Evolutionary conservation across 2,888 invertebrate genomes (phyloP), one percentile per base, ranked within the genome.

Genomic region (Neoaliturus tenellus): DNA sequence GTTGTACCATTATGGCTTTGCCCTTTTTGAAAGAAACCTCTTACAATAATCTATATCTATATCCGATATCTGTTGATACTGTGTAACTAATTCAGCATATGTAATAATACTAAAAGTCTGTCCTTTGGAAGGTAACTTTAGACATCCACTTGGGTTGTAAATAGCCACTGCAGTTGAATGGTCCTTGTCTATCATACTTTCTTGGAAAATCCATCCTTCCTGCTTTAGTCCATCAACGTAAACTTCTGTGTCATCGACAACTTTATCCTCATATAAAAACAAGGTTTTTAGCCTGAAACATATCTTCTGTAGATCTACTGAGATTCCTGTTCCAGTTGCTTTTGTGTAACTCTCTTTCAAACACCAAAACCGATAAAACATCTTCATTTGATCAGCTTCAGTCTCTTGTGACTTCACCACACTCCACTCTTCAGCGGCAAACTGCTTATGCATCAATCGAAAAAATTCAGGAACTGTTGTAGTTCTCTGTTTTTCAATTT

Each of bases 291-390:
- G 91, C 80, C 92, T 90, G 90, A 98, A 99, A 90, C 94, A 95
- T 55, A 98, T 93, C 87, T 95, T 93, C 87, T 93, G 92, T 67
- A 99, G 92, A 88, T 96, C 94, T 86, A 95, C 92, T 0, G 95
- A 95, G 81, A 99, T 94, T 39, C 98, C 98, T 31, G 95, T 91
- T 25, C 98, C 98, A 82, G 95, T 92, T 86, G 98, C 98, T 91
- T 99, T 99, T 0, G 97, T 96, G 89, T 97, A 98, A 89, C 98
- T 96, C 90, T 99, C 98, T 91, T 99, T 99, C 75, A 99, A 91
- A 88, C 97, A 96, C 98, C 99, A 99, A 89, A 96, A 93, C 85
- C 98, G 92, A 90, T 95, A 98, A 91, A 98, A 99, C 89, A 95
- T 94, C 20, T 92, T 92, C 44, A 97, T 91, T 90, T 96, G 94